These are phyloP conservation scores for Drosophila melanogaster DNA, from an alignment of 1,140 invertebrate species.

Conservation along the genomic window Release_6_plus_ISO1_MT NT_033779.5:14062501-14063000, in stretches of 20 bases:
- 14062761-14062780: slow-evolving; percentile 78
- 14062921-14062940: slow-evolving; percentile 71
- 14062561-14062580: slow-evolving; percentile 84
- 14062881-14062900: slow-evolving; percentile 80
- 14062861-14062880: slow-evolving; percentile 65
- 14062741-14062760: slow-evolving; percentile 64
- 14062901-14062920: slow-evolving; percentile 63
- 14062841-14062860: slow-evolving; percentile 25
- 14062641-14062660: slow-evolving; percentile 32
- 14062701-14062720: slow-evolving; percentile 30
- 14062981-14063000: slow-evolving; percentile 38
- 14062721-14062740: slow-evolving; percentile 24
- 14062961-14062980: slow-evolving; percentile 32
- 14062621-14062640: slow-evolving; percentile 67
- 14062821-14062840: slow-evolving; percentile 18
- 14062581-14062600: slow-evolving; percentile 85
- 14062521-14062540: slow-evolving; percentile 45
- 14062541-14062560: slow-evolving; percentile 62
- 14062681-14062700: slow-evolving; percentile 51
- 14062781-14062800: slow-evolving; percentile 79
- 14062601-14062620: slow-evolving; percentile 85
- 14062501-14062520: slow-evolving; percentile 13
- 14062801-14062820: slow-evolving; percentile 33
- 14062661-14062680: slow-evolving; percentile 1
- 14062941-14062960: slow-evolving; percentile 74